Base-by-base conservation (phyloP, 2,888 invertebrate genomes). In the Sesia bembeciformis region DNA sequence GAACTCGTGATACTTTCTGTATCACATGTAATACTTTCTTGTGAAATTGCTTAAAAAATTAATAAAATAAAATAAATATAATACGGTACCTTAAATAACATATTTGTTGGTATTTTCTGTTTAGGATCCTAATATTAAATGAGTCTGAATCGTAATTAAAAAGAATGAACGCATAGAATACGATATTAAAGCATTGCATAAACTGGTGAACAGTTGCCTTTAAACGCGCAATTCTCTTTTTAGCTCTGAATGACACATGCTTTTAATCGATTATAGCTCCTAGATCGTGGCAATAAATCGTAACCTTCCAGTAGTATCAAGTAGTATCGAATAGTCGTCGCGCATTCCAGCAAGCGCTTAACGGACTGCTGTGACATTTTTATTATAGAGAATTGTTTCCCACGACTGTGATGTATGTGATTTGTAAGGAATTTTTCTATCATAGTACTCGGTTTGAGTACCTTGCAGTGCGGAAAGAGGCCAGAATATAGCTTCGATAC, bases 361-460 rank as follows among this genome's bases (percentile, higher is more conserved):
- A 71, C 74, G 68, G 76, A 72, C 68, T 62, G 62, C 66, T 68
- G 70, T 75, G 78, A 81, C 76, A 82, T 81, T 83, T 82, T 84
- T 84, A 84, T 78, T 79, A 76, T 68, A 52, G 60, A 62, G 71
- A 72, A 81, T 79, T 77, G 80, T 81, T 82, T 85, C 84, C 78
- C 85, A 85, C 84, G 83, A 76, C 65, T 68, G 46, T 54, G 46
- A 49, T 40, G 50, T 38, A 50, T 39, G 50, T 46, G 39, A 38
- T 7, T 50, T 50, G 38, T 39, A 38, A 6, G 50, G 50, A 38
- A 50, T 50, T 50, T 50, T 38, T 50, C 50, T 50, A 38, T 50
- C 23, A 23, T 23, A 23, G 23, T 23, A 23, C 23, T 23, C 23
- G 23, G 23, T 23, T 23, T 23, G 23, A 23, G 23, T 23, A 23